phyloP scores from a whole-genome alignment of 2,113 vertebrate species.

The Entomyzon cyanotis region DNA sequence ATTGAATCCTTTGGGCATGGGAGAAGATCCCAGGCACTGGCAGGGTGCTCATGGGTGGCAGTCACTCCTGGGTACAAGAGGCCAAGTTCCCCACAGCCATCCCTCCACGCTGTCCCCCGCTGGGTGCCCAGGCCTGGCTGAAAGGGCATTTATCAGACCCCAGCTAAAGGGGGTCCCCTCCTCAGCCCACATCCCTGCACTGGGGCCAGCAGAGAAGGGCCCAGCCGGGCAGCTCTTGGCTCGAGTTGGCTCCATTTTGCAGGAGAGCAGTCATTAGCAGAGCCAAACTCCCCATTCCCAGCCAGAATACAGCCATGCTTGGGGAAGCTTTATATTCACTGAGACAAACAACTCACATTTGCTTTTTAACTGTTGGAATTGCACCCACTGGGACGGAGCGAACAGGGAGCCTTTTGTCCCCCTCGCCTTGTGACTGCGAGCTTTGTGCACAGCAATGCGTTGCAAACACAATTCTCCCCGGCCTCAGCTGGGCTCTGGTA shows the following conservation, averaged over 20 bases:
- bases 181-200: neutral
- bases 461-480: slow-evolving; percentile 56
- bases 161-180: neutral
- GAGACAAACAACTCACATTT: slow-evolving; percentile 48
- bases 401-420: slow-evolving; percentile 68
- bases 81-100: neutral
- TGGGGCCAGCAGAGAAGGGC: fast-evolving
- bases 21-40: neutral
- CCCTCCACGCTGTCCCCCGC: fast-evolving
- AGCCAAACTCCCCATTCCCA: slow-evolving; percentile 35
- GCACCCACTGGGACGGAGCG: slow-evolving; percentile 35
- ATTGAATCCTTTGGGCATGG: neutral
- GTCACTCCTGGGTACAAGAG: neutral
- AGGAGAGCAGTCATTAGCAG: neutral
- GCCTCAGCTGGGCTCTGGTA: slow-evolving; percentile 48
- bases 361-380: slow-evolving; percentile 38
- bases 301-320: slow-evolving; percentile 33
- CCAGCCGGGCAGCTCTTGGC: neutral
- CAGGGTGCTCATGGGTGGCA: neutral
- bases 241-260: neutral
- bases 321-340: slow-evolving; percentile 33
- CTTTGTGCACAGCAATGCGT: slow-evolving; percentile 43
- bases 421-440: slow-evolving; percentile 51
- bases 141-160: neutral
- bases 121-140: neutral